Evolutionary conservation across 1,140 invertebrate species (phyloP).

Genomic region (Cherax destructor): DNA sequence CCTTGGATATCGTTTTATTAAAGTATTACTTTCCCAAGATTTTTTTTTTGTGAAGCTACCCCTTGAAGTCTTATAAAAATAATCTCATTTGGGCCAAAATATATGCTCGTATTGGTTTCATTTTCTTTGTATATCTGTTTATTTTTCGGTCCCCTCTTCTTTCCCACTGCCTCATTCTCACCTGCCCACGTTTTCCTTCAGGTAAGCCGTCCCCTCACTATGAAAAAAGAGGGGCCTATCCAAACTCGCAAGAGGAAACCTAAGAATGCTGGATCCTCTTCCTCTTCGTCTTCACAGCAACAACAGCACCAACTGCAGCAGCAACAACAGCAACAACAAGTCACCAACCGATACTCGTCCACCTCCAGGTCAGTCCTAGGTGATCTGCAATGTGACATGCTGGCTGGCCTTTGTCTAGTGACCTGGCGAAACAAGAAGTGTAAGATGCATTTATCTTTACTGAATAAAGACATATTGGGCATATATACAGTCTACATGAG

Average conservation of each 20-base stretch:
- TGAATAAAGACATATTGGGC: too few species aligned
- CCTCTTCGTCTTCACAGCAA: neutral
- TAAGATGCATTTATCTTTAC: too few species aligned
- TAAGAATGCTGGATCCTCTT: conserved; percentile 78
- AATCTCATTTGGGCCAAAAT: too few species aligned
- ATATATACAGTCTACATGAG: too few species aligned
- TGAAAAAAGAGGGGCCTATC: conserved; percentile 95
- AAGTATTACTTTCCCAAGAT: too few species aligned
- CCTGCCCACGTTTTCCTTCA: neutral
- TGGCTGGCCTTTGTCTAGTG: too few species aligned
- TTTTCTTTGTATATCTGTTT: neutral
- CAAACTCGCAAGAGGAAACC: conserved; percentile 97
- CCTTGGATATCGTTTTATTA: too few species aligned
- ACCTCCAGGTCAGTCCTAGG: conserved; percentile 27
- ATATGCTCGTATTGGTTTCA: too few species aligned
- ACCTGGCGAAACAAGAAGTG: too few species aligned
- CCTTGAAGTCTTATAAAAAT: too few species aligned
- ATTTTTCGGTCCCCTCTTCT: neutral
- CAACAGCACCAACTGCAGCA: neutral
- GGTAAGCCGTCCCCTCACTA: conserved; percentile 90
- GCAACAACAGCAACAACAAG: conserved; percentile 27
- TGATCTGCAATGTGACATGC: neutral
- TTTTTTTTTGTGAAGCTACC: too few species aligned
- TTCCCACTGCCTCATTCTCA: neutral
- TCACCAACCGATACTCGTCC: conserved; percentile 16